Percentiles rank a stretch among this genome's conserved stretches.
Conservation (phyloP, 2,797 vertebrate genomes). For the Syndactyla subalaris region DNA sequence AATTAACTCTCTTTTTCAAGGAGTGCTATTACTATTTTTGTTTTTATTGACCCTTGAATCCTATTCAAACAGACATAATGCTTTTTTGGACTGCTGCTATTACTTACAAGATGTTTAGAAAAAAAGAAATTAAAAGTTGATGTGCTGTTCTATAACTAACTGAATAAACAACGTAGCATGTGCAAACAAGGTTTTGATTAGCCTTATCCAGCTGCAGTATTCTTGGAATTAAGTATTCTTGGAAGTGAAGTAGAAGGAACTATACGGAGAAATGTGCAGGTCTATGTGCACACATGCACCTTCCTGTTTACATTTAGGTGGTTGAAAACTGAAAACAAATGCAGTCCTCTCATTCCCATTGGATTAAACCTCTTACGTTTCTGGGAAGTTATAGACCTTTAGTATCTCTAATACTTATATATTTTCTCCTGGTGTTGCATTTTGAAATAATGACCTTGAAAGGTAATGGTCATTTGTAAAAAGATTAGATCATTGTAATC, state of each 20-base stretch:
- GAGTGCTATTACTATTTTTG: not conserved
- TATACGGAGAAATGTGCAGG: not conserved
- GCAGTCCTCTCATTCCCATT: not conserved
- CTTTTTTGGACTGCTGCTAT: not conserved
- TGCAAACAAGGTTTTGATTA: not conserved
- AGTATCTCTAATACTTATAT: not conserved
- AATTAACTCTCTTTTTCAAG: constrained; percentile 21
- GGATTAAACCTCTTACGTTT: not conserved
- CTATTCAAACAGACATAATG: not conserved
- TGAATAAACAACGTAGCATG: not conserved
- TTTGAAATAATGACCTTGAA: not conserved
- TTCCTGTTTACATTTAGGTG: not conserved
- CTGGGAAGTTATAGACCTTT: not conserved
- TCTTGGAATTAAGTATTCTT: not conserved
- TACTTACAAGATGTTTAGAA: not conserved
- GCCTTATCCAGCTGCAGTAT: not conserved
- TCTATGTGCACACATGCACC: not conserved
- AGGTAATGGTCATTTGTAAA: not conserved
- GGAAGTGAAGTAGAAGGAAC: not conserved
- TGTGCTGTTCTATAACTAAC: not conserved
- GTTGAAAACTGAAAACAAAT: not conserved
- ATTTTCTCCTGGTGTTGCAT: not conserved
- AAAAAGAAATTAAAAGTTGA: not conserved
- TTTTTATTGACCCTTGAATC: constrained; percentile 27
- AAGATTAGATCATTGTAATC: not conserved